Conservation (phyloP, 2,888 invertebrate species). For the Mythimna loreyi region DNA sequence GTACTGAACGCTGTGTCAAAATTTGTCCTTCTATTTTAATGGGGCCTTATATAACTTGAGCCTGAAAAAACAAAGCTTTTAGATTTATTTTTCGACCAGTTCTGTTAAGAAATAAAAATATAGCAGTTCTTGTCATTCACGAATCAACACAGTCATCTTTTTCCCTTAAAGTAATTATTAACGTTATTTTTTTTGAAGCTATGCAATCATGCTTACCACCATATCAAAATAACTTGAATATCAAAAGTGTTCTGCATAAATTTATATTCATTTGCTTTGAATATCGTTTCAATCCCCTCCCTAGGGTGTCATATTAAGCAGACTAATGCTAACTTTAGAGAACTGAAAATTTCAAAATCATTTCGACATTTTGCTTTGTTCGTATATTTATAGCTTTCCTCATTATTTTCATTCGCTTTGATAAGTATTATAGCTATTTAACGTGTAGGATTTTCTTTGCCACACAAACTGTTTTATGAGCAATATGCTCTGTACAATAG, state of each 20-base stretch:
- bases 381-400: slow-evolving; percentile 11
- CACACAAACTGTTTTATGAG: background rate
- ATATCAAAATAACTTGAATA: background rate
- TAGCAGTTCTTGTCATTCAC: background rate
- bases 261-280: slow-evolving; percentile 29
- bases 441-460: background rate
- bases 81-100: background rate
- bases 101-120: background rate
- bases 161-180: background rate
- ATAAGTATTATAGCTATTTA: background rate
- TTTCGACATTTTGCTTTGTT: slow-evolving; percentile 22
- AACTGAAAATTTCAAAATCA: slow-evolving; percentile 17
- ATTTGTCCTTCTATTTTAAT: too few species aligned
- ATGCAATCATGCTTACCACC: background rate
- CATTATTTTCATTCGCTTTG: background rate
- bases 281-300: slow-evolving; percentile 27
- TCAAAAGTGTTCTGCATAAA: slow-evolving; percentile 5
- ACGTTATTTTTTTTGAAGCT: background rate
- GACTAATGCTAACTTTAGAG: slow-evolving; percentile 25
- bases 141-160: background rate
- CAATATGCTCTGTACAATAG: background rate
- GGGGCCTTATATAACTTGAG: too few species aligned
- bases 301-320: slow-evolving; percentile 7
- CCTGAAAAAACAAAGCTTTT: slow-evolving; percentile 3
- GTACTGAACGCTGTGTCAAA: too few species aligned